Evolutionary conservation across 2,888 invertebrate species (phyloP), one percentile per base, ranked within the genome.

Genomic region (Apeira syringaria): DNA sequence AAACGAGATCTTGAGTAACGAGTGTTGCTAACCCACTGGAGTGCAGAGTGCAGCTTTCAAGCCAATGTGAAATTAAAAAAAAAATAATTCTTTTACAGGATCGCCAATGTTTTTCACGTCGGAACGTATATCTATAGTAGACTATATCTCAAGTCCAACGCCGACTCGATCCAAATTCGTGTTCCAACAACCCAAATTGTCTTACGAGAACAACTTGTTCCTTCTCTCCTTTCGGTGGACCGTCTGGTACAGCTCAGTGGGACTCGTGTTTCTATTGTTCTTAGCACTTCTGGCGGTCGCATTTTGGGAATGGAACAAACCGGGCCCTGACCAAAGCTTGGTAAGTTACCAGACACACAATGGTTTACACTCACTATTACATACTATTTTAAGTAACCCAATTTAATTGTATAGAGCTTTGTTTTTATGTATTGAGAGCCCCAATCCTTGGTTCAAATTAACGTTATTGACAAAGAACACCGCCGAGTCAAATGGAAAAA

Each of bases 141-240:
- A 94, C 55, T 94, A 93, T 62, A 91, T 94, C 32, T 91, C 93
- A 18, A 92, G 94, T 76, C 93, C 94, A 7, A 92, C 94, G 0
- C 92, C 92, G 1, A 94, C 93, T 0, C 80, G 91, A 54, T 94
- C 94, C 0, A 92, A 92, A 59, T 94, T 95, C 65, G 91, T 95
- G 10, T 95, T 95, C 67, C 92, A 93, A 33, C 92, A 94, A 65
- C 95, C 95, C 1, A 93, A 94, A 61, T 68, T 95, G 3, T 93
- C 95, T 0, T 94, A 93, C 49, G 92, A 95, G 25, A 93, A 92
- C 53, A 95, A 95, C 64, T 91, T 95, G 28, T 95, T 93, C 64
- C 72, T 92, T 1, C 74, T 95, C 13, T 94, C 95, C 0, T 95
- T 95, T 63, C 88, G 92, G 42, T 80, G 70, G 17, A 75, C 85